Evolutionary conservation across 2,797 vertebrate species (phyloP).

Genomic region (Cuculus canorus): DNA sequence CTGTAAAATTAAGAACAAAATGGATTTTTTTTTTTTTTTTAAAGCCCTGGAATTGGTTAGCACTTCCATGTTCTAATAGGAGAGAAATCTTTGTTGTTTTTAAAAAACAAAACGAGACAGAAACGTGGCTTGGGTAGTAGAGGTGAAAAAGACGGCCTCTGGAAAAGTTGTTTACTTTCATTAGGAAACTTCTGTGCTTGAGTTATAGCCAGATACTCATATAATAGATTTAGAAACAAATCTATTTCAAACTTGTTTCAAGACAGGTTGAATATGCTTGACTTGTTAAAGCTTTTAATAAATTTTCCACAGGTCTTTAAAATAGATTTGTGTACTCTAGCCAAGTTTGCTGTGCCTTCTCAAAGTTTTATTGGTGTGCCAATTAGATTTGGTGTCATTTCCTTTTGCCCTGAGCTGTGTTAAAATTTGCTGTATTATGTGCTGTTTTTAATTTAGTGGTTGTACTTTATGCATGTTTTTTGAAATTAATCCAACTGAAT

Average conservation of each 20-base stretch:
- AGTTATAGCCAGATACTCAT: background rate
- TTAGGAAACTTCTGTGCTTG: background rate
- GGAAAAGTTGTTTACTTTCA: background rate
- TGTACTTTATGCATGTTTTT: background rate
- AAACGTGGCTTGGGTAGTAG: background rate
- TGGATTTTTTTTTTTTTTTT: background rate
- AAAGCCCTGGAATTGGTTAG: background rate
- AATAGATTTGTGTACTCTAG: background rate
- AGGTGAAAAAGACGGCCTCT: background rate
- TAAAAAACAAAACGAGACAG: rapidly evolving
- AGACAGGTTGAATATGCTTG: background rate
- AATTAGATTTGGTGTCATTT: background rate
- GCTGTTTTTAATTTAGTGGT: background rate
- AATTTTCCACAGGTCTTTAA: background rate
- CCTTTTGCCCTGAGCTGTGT: background rate
- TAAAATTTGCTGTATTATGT: background rate
- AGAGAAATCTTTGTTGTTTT: background rate
- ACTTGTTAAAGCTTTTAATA: background rate
- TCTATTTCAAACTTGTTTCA: too few species aligned
- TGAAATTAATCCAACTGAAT: background rate
- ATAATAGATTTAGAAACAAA: background rate
- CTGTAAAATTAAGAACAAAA: background rate
- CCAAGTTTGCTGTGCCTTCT: background rate
- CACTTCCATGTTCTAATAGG: background rate
- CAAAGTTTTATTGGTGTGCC: background rate